Evolutionary conservation across 2,797 vertebrate genomes (phyloP), one percentile per base, ranked within the genome.

Genomic region (Neosalanx taihuensis): DNA sequence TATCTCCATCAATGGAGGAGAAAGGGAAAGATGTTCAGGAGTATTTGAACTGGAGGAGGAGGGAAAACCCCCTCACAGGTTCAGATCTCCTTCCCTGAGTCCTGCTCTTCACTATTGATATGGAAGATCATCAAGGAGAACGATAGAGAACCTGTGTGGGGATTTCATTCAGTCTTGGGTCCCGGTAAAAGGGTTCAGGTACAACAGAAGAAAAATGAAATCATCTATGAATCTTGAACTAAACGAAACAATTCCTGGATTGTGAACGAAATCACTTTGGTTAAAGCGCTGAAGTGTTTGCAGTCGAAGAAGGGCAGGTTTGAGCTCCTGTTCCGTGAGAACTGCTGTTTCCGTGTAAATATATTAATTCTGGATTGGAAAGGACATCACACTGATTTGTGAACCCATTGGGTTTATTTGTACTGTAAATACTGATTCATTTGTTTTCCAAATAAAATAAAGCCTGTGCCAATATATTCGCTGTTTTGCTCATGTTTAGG

Each of bases 371-470:
- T 81, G 76, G 83, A 80, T 84, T 73, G 76, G 57, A 85, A 87
- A 84, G 71, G 68, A 82, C 37, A 30, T 73, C 57, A 70, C 64
- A 74, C 69, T 75, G 77, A 79, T 84, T 83, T 70, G 85, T 82
- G 84, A 81, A 76, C 82, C 79, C 82, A 70, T 91, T 79, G 76
- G 80, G 87, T 91, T 91, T 89, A 91, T 77, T 90, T 85, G 81
- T 90, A 90, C 76, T 93, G 90, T 93, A 93, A 30, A 92, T 86
- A 92, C 49, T 56, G 72, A 79, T 87, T 89, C 89, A 86, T 88
- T 87, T 89, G 78, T 84, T 87, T 92, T 91, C 87, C 80, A 84
- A 93, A 90, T 89, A 91, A 91, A 91, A 88, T 71, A 75, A 86
- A 89, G 89, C 90, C 90, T 82, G 89, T 86, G 84, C 87, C 73